These are phyloP conservation scores for Psilanteris sp. DNA, from an alignment of 1,140 invertebrate genomes.

Conservation along the genomic window DNA sequence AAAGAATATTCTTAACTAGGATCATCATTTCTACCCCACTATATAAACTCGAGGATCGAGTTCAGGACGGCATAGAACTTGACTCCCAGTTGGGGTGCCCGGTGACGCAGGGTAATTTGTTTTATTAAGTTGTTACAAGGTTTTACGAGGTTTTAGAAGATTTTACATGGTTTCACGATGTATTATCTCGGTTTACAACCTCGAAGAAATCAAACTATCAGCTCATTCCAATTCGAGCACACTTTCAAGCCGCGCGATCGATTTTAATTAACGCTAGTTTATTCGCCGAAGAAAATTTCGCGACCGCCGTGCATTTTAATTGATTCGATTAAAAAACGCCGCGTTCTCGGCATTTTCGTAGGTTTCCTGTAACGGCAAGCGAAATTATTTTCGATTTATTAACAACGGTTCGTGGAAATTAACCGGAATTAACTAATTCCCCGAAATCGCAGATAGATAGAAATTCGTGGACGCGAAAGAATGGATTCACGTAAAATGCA, in stretches of 20 bases:
- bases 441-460: no score
- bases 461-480: no score
- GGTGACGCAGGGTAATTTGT: constrained; percentile 55
- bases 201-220: constrained; percentile 47
- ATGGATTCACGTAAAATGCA: no score
- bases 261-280: constrained; percentile 38
- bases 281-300: constrained; percentile 8
- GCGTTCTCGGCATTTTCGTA: no score
- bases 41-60: constrained; percentile 36
- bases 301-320: not conserved
- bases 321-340: no score
- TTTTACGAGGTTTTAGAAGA: constrained; percentile 59
- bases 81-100: constrained; percentile 38
- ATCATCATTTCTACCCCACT: constrained; percentile 22
- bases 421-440: no score
- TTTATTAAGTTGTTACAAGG: constrained; percentile 61
- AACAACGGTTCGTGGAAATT: no score
- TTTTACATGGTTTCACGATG: constrained; percentile 58
- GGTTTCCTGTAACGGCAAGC: no score
- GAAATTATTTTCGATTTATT: no score
- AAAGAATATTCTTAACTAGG: constrained; percentile 6
- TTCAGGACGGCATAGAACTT: constrained; percentile 37
- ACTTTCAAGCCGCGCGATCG: constrained; percentile 5
- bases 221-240: constrained; percentile 38
- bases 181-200: constrained; percentile 50